Evolutionary conservation across 2,888 invertebrate genomes (phyloP).

Genomic region (Entomobrya proxima): DNA sequence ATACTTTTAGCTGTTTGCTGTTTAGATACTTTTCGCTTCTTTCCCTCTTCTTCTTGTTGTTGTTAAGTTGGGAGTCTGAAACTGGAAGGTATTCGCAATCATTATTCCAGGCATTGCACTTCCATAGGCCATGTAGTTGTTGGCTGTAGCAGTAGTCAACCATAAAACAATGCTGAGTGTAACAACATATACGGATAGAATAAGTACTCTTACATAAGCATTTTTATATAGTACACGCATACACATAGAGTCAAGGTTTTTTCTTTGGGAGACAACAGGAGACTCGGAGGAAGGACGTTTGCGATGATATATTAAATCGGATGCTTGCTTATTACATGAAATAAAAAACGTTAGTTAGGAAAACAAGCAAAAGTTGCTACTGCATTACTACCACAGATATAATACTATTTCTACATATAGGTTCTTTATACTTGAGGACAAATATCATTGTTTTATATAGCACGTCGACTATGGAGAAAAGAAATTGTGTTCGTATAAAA

Average conservation of each 20-base stretch:
- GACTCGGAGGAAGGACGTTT: slow-evolving; percentile 51
- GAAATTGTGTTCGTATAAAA: neutral
- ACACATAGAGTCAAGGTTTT: neutral
- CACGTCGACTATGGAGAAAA: neutral
- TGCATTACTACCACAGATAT: too few relatives aligned
- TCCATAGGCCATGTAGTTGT: neutral
- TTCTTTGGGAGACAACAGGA: slow-evolving; percentile 35
- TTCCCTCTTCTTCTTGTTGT: neutral
- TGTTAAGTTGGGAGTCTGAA: neutral
- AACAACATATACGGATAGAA: neutral
- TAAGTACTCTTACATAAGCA: neutral
- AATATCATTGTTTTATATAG: neutral
- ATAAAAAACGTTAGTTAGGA: slow-evolving; percentile 21
- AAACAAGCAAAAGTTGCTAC: neutral
- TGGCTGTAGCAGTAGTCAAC: neutral
- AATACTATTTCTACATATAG: too few relatives aligned
- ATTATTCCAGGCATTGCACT: slow-evolving; percentile 26
- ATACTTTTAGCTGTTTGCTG: neutral
- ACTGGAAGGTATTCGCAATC: neutral
- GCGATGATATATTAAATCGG: slow-evolving; percentile 55
- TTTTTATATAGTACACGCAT: neutral
- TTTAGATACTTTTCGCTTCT: neutral
- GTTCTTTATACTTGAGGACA: too few relatives aligned
- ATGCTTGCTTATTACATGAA: slow-evolving; percentile 51
- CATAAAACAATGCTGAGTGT: neutral